Evolutionary conservation across 2,888 invertebrate genomes (phyloP), one percentile per base, ranked within the genome.

Genomic region (Pachycephus smyrnensis): DNA sequence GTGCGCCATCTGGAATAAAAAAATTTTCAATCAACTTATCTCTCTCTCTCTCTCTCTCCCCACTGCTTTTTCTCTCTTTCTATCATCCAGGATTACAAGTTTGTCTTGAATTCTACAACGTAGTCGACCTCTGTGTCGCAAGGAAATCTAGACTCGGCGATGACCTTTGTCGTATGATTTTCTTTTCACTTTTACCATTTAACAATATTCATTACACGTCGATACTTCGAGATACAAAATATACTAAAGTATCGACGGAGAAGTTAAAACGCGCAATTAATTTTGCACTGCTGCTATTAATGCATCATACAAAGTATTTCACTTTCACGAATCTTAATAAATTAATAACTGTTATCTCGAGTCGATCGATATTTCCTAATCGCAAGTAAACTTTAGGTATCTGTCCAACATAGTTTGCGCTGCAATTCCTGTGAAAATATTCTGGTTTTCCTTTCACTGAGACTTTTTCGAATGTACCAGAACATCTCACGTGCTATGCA

Each of bases 1-100:
- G 88, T 93, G 89, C 83, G 93, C 94, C 95, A 96, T 96, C 91
- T 91, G 87, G 30, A 86, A 89, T 69, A 78, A 74, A 12, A 74
- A 12, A 30, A 55, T n/a, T 71, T n/a, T 71, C 30, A 71, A 71
- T 31, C 15, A 23, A 71, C 71, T 71, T 71, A 9, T 32, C 3
- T n/a, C 30, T n/a, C 73, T 33, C 2, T 32, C 12, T n/a, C 3
- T 30, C 71, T 23, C n/a, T 68, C 68, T 68, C n/a, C n/a, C n/a
- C 68, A 68, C 77, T 75, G 33, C 36, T 71, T 30, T 79, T 76
- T 23, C 71, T 32, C 2, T 32, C 12, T 11, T 1, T 30, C 71
- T 23, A 4, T 68, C n/a, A 11, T 4, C 69, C 12, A 74, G 4
- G 32, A 32, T 36, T 35, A 23, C 55, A 55, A 0, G 6, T 23